Evolutionary conservation across 2,113 vertebrate species (phyloP).

Genomic region (Salvator merianae): DNA sequence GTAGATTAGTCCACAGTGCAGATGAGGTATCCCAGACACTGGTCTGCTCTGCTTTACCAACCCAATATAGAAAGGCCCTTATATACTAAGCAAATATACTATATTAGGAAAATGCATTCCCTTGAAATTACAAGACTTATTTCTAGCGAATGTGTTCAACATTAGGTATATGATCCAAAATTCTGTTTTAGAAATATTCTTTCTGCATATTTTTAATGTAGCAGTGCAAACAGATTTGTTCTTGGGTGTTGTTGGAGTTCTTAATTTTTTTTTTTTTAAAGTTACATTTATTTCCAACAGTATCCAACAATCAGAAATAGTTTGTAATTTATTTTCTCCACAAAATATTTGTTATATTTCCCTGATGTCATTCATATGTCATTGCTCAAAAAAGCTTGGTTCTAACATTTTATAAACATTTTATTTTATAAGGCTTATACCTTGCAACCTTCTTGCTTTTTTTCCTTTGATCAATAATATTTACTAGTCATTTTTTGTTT

Average conservation of each 20-base stretch:
- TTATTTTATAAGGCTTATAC: constrained; percentile 60
- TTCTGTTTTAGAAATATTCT: not conserved
- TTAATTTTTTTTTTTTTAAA: not conserved
- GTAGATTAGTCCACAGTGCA: too few relatives aligned
- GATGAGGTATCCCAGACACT: too few relatives aligned
- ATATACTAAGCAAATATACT: not conserved
- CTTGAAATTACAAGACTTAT: not conserved
- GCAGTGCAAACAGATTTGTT: not conserved
- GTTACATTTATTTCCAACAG: constrained; percentile 44
- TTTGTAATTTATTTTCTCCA: constrained; percentile 46
- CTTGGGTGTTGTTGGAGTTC: not conserved
- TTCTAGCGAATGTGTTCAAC: not conserved
- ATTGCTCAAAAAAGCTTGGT: constrained; percentile 38
- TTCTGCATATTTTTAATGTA: not conserved
- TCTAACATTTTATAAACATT: constrained; percentile 31
- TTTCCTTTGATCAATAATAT: constrained; percentile 62
- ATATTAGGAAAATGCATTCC: not conserved
- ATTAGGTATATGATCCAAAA: not conserved
- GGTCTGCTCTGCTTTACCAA: too few relatives aligned
- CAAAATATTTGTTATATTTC: constrained; percentile 61
- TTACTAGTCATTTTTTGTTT: constrained; percentile 49
- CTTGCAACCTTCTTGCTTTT: constrained; percentile 44
- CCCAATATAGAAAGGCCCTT: too few relatives aligned
- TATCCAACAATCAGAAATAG: constrained; percentile 46
- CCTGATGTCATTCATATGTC: constrained; percentile 51